Percentiles rank a stretch among this genome's conserved stretches.
Evolutionary conservation across 2,113 vertebrate species (phyloP).

Genomic region (Anguilla japonica): DNA sequence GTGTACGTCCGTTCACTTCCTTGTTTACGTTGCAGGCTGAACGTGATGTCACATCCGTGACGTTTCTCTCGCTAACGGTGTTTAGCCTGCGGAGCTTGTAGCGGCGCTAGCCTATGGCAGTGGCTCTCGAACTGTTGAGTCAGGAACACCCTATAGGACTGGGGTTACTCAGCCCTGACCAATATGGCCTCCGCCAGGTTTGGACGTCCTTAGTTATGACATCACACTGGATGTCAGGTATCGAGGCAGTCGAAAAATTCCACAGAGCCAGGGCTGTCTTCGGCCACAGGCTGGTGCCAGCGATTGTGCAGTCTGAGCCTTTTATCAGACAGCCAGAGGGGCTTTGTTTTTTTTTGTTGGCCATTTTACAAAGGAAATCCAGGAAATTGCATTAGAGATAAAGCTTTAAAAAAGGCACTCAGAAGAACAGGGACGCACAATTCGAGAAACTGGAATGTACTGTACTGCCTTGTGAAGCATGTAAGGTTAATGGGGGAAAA

Average conservation of each 20-base stretch:
- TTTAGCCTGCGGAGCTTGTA: too few species aligned
- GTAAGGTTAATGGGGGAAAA: neutral
- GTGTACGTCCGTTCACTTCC: neutral
- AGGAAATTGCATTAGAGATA: neutral
- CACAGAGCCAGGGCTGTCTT: neutral
- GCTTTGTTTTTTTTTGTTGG: neutral
- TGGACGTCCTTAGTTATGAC: too few species aligned
- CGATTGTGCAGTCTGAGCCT: neutral
- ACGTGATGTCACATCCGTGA: too few species aligned
- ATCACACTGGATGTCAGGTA: too few species aligned
- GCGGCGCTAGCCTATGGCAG: too few species aligned
- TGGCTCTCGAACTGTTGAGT: too few species aligned
- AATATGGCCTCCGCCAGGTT: too few species aligned
- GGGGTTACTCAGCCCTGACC: too few species aligned
- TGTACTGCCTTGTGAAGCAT: neutral
- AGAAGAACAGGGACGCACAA: neutral
- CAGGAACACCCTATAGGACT: too few species aligned
- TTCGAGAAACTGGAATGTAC: neutral
- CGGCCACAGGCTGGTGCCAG: neutral
- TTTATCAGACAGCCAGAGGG: neutral
- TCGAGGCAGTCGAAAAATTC: too few species aligned
- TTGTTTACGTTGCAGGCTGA: neutral
- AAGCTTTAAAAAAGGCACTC: neutral
- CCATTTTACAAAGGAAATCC: neutral
- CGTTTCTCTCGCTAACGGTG: too few species aligned